Percentiles rank a stretch among this genome's conserved stretches.
These are phyloP conservation scores for Heteractis magnifica DNA, from an alignment of 92 coral and sea anemone genomes.

Conservation along the genomic window DNA sequence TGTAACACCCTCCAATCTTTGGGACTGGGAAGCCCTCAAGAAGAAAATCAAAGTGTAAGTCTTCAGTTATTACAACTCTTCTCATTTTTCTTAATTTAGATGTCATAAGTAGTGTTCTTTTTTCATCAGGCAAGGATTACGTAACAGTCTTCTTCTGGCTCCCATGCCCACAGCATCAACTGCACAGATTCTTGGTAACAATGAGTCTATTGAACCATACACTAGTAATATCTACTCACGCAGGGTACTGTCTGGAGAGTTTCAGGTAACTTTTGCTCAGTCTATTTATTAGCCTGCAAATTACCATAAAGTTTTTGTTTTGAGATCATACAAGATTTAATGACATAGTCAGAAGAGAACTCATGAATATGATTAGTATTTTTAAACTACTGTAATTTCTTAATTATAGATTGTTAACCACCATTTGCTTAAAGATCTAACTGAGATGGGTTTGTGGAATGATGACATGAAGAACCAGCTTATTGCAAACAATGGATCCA, in stretches of 20 bases:
- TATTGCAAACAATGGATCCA: conserved; percentile 84
- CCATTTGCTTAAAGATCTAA: conserved; percentile 83
- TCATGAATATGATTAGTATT: neutral
- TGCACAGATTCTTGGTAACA: conserved; percentile 97
- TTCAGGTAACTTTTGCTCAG: conserved; percentile 63
- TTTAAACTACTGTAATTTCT: neutral
- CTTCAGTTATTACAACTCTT: neutral
- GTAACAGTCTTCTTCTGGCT: conserved; percentile 94
- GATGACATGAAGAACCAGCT: conserved; percentile 83
- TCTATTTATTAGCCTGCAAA: too few relatives aligned
- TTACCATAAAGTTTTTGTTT: neutral
- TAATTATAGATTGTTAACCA: conserved; percentile 77
- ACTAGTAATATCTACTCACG: conserved; percentile 93
- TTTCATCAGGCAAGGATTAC: conserved; percentile 68
- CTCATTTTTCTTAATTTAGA: neutral
- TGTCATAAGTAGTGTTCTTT: too few relatives aligned
- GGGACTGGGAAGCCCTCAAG: conserved; percentile 97
- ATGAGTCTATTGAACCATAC: conserved; percentile 97
- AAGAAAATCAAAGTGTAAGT: conserved; percentile 74
- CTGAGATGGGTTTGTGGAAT: conserved; percentile 81
- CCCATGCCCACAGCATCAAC: conserved; percentile 99
- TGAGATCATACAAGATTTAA: neutral
- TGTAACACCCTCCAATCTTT: conserved; percentile 85
- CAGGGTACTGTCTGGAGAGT: conserved; percentile 95
- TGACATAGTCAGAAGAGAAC: too few relatives aligned